phyloP scores from a whole-genome alignment of 2,888 invertebrate genomes.

The Crioceris asparagi region DNA sequence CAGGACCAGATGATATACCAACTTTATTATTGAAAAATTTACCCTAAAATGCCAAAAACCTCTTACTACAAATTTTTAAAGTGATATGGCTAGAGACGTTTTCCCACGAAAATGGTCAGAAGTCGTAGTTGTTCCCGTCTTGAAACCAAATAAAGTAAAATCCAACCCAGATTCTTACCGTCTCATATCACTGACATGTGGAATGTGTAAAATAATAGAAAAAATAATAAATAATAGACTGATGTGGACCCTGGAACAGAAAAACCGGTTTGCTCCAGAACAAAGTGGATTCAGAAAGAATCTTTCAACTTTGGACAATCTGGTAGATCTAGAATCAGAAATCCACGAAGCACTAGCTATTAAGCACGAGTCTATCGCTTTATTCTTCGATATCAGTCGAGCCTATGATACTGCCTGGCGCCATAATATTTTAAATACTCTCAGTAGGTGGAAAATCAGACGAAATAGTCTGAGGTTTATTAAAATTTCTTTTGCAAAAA shows the following conservation, averaged over 20 bases:
- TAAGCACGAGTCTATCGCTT: conserved; percentile 2
- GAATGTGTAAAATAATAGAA: conserved; percentile 1
- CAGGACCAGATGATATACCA: neutral
- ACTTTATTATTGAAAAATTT: neutral
- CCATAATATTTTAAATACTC: neutral
- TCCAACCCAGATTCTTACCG: neutral
- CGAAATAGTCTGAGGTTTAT: conserved; percentile 1
- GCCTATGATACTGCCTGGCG: conserved; percentile 2
- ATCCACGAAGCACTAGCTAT: conserved; percentile 3
- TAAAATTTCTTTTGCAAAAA: too few relatives aligned
- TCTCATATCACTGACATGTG: neutral
- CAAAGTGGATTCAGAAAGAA: conserved; percentile 2
- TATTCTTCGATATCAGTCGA: conserved; percentile 3
- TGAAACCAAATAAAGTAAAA: neutral
- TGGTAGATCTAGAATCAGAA: conserved; percentile 1
- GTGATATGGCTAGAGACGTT: too few relatives aligned
- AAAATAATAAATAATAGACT: conserved; percentile 3
- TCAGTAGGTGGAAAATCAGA: neutral
- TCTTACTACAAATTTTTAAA: neutral
- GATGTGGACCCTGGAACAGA: neutral
- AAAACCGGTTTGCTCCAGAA: neutral
- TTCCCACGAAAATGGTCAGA: conserved; percentile 1
- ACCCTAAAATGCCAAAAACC: too few relatives aligned
- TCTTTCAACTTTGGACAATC: neutral
- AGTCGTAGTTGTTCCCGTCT: neutral